Base-by-base conservation (phyloP, 2,888 invertebrate species). In the Sarcophaga rosellei region DNA sequence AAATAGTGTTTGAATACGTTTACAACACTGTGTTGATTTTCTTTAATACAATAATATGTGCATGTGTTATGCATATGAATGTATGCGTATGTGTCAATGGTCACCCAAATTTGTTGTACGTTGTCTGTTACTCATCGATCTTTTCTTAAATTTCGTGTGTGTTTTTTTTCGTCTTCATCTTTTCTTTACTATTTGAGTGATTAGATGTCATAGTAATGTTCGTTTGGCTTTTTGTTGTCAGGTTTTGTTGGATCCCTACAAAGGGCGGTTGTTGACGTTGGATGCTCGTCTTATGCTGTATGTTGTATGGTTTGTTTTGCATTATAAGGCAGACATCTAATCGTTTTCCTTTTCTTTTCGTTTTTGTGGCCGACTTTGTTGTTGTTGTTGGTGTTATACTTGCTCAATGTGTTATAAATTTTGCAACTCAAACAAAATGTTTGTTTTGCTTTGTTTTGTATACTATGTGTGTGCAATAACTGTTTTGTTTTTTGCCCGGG, bases 251-350 rank as follows among this genome's bases (percentile, higher is more conserved):
- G 12, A 63, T 45, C 11, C 73, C 59, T 44, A 75, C 69, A 84
- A 84, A 85, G 82, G 82, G 78, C 80, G 82, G 78, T 82, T 83
- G 63, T 80, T 86, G 83, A 83, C 80, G 70, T 74, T 47, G 62
- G 12, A 15, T 53, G 53, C 17, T 59, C 62, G 61, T 35, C 23
- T 72, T 62, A 73, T 81, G 73, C 81, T 77, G 69, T 66, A 61
- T 81, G 73, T 83, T 77, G 69, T 66, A 61, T 35, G 66, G 61
- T 70, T 53, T 80, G 80, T 83, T 86, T 83, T 69, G 73, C 82
- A 83, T 83, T 72, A 65, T 83, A 35, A 74, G 63, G 17, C 76
- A 77, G 82, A 76, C 81, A 63, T 62, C 63, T 65, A 63, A 23
- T 65, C 65, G 35, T 12, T 45, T 8, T 63, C 35, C 12, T 11